A percentile compares a stretch with the other conserved stretches of the same genome.
Evolutionary conservation across 1,140 invertebrate genomes (phyloP).

Genomic region (Penaeus vannamei): DNA sequence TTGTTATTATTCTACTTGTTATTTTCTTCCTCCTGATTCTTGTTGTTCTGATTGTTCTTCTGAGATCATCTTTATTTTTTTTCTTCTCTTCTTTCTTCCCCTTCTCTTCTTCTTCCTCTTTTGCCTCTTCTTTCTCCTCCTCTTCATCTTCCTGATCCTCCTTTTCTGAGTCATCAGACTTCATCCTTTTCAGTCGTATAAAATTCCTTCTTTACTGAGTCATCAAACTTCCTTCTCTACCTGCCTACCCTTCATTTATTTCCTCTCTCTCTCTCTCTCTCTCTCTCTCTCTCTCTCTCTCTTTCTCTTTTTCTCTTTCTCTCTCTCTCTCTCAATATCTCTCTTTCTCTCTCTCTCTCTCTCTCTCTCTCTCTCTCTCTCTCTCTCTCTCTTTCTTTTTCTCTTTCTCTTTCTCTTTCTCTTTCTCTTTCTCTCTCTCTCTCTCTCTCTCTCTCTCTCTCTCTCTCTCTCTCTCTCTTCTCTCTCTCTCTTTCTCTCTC

Average conservation of each 20-base stretch:
- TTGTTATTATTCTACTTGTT: background rate
- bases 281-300: background rate
- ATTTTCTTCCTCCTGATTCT: background rate
- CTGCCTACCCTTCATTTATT: no score
- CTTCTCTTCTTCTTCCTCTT: background rate
- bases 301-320: background rate
- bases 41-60: background rate
- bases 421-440: background rate
- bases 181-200: background rate
- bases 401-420: background rate
- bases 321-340: background rate
- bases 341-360: background rate
- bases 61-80: background rate
- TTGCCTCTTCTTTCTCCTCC: background rate
- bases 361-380: background rate
- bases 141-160: background rate
- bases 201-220: no score
- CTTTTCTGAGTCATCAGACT: background rate
- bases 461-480: background rate
- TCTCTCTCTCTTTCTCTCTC: background rate
- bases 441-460: slow-evolving; percentile 20
- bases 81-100: background rate
- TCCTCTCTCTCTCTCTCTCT: no score
- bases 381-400: background rate
- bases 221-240: no score